Evolutionary conservation across 1,140 invertebrate species (phyloP).

Genomic region (Hyphantria cunea): DNA sequence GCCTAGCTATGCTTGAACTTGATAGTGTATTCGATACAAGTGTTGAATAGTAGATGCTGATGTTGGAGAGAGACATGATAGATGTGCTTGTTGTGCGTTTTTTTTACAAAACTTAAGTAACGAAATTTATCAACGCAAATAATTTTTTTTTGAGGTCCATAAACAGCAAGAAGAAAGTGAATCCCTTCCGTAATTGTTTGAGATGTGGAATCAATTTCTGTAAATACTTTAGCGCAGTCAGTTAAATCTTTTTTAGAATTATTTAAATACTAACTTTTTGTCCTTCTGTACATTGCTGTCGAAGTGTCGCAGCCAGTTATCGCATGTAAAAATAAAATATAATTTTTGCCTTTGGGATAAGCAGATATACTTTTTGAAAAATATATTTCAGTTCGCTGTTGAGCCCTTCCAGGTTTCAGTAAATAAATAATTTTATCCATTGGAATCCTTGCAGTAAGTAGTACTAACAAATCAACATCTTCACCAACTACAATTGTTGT

Average conservation of each 20-base stretch:
- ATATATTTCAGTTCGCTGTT: constrained; percentile 16
- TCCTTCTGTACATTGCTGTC: constrained; percentile 16
- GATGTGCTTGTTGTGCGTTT: constrained; percentile 23
- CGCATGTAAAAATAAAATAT: constrained; percentile 28
- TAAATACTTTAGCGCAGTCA: constrained; percentile 10
- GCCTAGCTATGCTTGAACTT: constrained; percentile 56
- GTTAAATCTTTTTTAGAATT: constrained; percentile 10
- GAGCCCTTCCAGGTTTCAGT: constrained; percentile 15
- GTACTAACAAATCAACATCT: too few relatives aligned
- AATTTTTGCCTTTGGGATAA: constrained; percentile 13
- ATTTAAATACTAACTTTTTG: constrained; percentile 9
- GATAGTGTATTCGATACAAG: constrained; percentile 53
- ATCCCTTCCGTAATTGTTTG: constrained; percentile 22
- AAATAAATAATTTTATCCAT: constrained; percentile 24
- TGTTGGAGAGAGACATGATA: constrained; percentile 32
- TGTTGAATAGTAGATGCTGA: constrained; percentile 47
- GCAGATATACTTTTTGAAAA: constrained; percentile 15
- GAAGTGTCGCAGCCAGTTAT: too few relatives aligned
- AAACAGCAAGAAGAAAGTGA: constrained; percentile 23
- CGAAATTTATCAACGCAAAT: constrained; percentile 16
- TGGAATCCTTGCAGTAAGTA: constrained; percentile 24
- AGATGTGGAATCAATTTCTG: constrained; percentile 5
- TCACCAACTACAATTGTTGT: too few relatives aligned
- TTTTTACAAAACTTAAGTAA: constrained; percentile 25
- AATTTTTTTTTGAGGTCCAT: constrained; percentile 31